These are phyloP conservation scores for Tychaedon coryphoeus DNA, from an alignment of 2,113 vertebrate species.

Conservation along the genomic window DNA sequence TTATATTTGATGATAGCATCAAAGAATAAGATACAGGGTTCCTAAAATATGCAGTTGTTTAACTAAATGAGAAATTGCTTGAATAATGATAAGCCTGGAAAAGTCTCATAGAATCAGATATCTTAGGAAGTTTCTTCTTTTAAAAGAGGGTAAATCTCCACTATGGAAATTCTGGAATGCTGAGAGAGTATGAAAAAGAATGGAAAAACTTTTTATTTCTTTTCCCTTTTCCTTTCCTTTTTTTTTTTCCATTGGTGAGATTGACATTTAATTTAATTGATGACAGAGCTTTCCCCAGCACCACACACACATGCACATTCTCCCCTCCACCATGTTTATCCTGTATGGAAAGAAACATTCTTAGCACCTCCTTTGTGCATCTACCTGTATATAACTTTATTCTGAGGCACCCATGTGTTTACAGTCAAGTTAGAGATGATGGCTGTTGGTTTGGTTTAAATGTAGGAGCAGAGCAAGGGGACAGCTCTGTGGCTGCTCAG, in stretches of 20 bases:
- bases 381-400: not conserved
- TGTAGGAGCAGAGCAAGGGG: not conserved
- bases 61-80: not conserved
- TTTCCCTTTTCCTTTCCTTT: not conserved
- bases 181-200: not conserved
- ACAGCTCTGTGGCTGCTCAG: not conserved
- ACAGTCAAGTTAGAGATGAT: not conserved
- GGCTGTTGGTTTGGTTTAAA: not conserved
- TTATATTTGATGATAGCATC: not conserved
- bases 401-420: not conserved
- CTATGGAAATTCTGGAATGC: not conserved
- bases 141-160: not conserved
- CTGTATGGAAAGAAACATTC: not conserved
- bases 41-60: not conserved
- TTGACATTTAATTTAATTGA: not conserved
- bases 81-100: not conserved
- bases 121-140: not conserved
- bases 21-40: not conserved
- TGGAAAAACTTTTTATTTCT: not conserved
- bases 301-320: rapidly evolving
- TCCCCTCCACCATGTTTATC: not conserved
- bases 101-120: not conserved
- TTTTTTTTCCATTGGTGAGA: not conserved
- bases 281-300: not conserved
- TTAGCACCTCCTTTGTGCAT: not conserved